Evolutionary conservation across 2,113 vertebrate genomes (phyloP), one percentile per base, ranked within the genome.

Genomic region (Pongo pygmaeus): DNA sequence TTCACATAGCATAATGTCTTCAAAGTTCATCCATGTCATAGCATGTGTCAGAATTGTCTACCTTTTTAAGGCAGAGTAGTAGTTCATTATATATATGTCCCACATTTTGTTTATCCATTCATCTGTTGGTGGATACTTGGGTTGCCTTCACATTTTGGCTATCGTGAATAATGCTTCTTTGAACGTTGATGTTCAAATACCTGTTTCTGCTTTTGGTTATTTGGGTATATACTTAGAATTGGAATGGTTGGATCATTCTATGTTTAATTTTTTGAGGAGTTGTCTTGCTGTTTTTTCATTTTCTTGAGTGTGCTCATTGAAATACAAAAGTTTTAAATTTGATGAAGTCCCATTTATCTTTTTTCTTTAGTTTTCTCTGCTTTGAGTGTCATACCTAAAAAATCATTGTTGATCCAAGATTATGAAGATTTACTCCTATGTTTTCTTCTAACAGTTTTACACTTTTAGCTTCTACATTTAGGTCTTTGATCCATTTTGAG

Each of bases 181-280:
- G 84, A 70, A 74, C 23, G 23, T 67, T 52, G 35, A 10, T 35
- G 16, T 96, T 67, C 22, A 93, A 35, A 59, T 95, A 89, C 0
- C 61, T 93, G 22, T 83, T 72, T 20, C 46, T 93, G 70, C 46
- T 93, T 95, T 88, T 43, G 30, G 30, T 79, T 78, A 59, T 93
- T 89, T 75, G 81, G 27, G 4, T 78, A 25, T 93, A 38, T 79
- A 83, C 22, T 23, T 35, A 32, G 57, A 90, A 88, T 46, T 95
- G 91, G 84, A 91, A 95, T 96, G 88, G 22, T 83, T 93, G 38
- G 38, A 67, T 95, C 52, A 48, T 89, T 84, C 25, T 69, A 38
- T 43, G 40, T 95, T 81, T 83, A 57, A 80, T 75, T 83, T 93
- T 96, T 90, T 67, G 57, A 91, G 69, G 48, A 84, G 43, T 8